These are phyloP conservation scores for Ailurus styani DNA, from an alignment of 2,113 vertebrate species.

Conservation along the genomic window DNA sequence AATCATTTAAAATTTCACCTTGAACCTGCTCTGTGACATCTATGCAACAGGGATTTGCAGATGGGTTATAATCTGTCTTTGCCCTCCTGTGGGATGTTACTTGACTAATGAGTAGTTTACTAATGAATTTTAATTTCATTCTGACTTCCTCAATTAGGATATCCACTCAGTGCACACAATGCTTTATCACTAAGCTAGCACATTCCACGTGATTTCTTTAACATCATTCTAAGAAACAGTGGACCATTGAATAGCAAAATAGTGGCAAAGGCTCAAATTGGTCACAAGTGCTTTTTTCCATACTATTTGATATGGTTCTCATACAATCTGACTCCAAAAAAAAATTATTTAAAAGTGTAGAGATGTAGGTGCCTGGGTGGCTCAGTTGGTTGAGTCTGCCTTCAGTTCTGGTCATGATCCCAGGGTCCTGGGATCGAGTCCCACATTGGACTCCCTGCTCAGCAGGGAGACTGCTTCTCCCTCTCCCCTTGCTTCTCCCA, in stretches of 20 bases:
- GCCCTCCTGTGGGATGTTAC: background rate
- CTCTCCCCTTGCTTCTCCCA: too few relatives aligned
- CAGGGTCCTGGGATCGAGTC: too few relatives aligned
- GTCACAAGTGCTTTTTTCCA: background rate
- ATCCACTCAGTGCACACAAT: background rate
- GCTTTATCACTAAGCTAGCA: background rate
- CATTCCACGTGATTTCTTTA: background rate
- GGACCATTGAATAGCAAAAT: background rate
- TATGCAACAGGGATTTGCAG: background rate
- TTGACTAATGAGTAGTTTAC: conserved; percentile 1
- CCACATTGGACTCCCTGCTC: too few relatives aligned
- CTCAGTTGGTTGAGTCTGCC: background rate
- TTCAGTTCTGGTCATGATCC: background rate
- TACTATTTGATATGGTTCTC: background rate
- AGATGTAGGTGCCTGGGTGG: background rate
- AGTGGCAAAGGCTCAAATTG: background rate
- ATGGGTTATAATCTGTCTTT: background rate
- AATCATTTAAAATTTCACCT: background rate
- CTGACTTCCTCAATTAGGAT: background rate
- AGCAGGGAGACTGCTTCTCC: too few relatives aligned
- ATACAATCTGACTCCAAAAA: background rate
- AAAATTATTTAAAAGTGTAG: background rate
- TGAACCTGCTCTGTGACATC: background rate
- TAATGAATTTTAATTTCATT: conserved; percentile 8
- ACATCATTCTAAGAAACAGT: background rate